phyloP scores from a whole-genome alignment of 2,797 vertebrate species.

The Catamblyrhynchus diadema region DNA sequence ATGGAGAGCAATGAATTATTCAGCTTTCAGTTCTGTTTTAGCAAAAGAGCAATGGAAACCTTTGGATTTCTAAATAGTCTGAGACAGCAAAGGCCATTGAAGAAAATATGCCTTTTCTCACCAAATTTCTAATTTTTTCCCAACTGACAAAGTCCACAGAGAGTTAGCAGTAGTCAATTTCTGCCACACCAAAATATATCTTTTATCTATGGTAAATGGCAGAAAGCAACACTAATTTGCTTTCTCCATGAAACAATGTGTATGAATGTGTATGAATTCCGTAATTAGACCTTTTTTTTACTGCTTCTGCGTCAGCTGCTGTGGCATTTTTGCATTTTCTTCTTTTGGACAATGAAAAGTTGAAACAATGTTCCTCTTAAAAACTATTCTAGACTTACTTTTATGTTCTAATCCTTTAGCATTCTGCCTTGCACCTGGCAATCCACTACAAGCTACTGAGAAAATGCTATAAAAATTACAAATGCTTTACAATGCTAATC shows the following conservation, averaged over 20 bases:
- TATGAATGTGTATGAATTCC: background rate
- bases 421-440: conserved; percentile 14
- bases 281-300: background rate
- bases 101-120: background rate
- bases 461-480: background rate
- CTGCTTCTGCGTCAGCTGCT: conserved; percentile 14
- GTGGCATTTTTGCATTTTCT: conserved; percentile 23
- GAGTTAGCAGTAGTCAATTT: background rate
- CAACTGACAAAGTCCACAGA: background rate
- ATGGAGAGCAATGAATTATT: background rate
- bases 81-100: background rate
- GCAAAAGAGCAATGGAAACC: background rate
- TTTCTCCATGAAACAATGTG: background rate
- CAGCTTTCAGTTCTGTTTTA: background rate
- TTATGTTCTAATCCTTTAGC: background rate
- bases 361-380: background rate
- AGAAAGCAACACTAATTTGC: conserved; percentile 21
- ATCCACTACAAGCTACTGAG: background rate
- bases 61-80: background rate
- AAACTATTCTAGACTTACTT: background rate
- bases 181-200: background rate
- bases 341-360: conserved; percentile 30
- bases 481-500: background rate
- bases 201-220: background rate
- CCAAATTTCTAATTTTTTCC: background rate